phyloP scores from a whole-genome alignment of 37 sponge, comb jelly and placozoan species.

The Aplysina aerophoba region DNA sequence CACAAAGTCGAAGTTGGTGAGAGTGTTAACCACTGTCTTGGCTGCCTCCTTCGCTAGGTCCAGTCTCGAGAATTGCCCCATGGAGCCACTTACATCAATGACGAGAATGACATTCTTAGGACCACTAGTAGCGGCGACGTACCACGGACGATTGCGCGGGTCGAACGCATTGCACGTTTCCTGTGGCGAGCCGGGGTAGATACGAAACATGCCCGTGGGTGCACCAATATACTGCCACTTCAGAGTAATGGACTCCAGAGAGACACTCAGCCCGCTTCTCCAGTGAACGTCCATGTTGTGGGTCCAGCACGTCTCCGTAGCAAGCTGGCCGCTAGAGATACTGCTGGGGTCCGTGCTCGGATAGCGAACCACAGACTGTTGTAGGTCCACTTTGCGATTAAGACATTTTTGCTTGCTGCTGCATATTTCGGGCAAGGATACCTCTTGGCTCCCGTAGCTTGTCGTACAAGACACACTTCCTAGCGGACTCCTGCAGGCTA shows the following conservation, averaged over 20 bases:
- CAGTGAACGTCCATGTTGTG: background rate
- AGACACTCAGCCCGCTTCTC: background rate
- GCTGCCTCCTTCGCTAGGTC: slow-evolving; percentile 18
- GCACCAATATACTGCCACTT: slow-evolving; percentile 24
- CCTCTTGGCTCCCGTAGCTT: background rate
- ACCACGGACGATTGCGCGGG: slow-evolving; percentile 52
- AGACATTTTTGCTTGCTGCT: background rate
- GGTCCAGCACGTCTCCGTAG: slow-evolving; percentile 18
- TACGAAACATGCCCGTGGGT: background rate
- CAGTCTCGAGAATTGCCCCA: background rate
- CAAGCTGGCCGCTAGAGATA: background rate
- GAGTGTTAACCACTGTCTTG: slow-evolving; percentile 26
- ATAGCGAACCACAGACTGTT: slow-evolving; percentile 11
- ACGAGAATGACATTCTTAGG: slow-evolving; percentile 44
- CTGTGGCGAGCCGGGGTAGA: slow-evolving; percentile 17
- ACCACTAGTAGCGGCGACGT: slow-evolving; percentile 46
- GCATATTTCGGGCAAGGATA: background rate
- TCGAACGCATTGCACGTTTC: slow-evolving; percentile 32
- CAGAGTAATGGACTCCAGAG: slow-evolving; percentile 23
- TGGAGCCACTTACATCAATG: slow-evolving; percentile 30
- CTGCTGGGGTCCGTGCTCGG: background rate
- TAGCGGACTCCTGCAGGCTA: background rate
- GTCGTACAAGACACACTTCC: background rate
- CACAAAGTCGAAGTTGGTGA: slow-evolving; percentile 30
- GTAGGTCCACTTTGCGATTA: background rate